Evolutionary conservation across 2,113 vertebrate genomes (phyloP), one percentile per base, ranked within the genome.

Genomic region (Sphaerodactylus townsendi): DNA sequence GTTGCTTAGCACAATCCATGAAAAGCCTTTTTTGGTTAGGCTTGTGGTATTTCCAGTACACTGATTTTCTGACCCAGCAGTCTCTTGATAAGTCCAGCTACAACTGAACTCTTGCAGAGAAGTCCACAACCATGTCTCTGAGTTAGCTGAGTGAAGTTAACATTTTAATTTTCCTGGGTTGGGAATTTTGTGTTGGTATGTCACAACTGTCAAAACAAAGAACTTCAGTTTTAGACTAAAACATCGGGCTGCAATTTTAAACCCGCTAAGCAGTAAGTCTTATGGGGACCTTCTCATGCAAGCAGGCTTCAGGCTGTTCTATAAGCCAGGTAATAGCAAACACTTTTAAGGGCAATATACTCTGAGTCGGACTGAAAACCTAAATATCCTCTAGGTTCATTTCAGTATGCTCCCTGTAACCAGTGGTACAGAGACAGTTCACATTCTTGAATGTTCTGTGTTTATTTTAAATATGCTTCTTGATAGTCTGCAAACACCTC

Each of bases 1-100:
- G 83, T 85, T 79, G 83, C 83, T 72, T 85, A 79, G 83, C 83
- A 72, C 83, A 79, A 65, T 84, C 78, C 53, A 85, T 72, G 50
- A 78, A 85, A 79, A 72, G 53, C 83, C 64, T 72, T 75, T 85
- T 56, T 85, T 79, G 68, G 75, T 78, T 64, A 41, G 53, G n/a
- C 69, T n/a, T 35, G 37, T 81, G 69, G 66, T 84, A 84, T 84
- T 84, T 84, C 39, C 50, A 84, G 75, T 70, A 72, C 75, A 62
- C 50, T 59, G 21, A 21, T 41, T 48, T 79, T 79, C 50, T 78
- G 39, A 78, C 71, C 39, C 75, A 79, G 71, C 66, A 79, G 50
- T 30, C 66, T 62, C 37, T 46, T 53, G 44, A 46, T 77, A 62
- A 62, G 21, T 14, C 25, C 30, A 77, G 50, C 11, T 28, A 23